Conservation (phyloP, 2,113 vertebrate genomes). For the Platysteira castanea region DNA sequence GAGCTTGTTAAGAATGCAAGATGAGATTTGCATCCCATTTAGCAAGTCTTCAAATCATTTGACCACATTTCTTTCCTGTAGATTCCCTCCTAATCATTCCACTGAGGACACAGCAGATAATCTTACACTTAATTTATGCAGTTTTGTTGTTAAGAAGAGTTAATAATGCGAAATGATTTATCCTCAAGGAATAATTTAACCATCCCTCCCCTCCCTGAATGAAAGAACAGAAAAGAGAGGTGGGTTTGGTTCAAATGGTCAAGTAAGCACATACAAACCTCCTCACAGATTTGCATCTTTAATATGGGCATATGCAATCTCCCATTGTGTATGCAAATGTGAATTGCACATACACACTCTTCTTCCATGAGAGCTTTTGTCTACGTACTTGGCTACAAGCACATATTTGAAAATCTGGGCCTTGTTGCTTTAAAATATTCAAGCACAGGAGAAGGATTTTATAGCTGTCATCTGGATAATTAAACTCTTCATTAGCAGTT, state of each 20-base stretch:
- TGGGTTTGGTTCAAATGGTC: not conserved
- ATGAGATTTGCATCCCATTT: constrained; percentile 35
- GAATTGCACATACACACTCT: not conserved
- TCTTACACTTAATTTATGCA: constrained; percentile 49
- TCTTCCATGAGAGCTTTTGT: not conserved
- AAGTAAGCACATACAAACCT: not conserved
- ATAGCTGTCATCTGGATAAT: constrained; percentile 52
- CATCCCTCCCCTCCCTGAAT: not conserved
- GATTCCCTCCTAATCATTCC: constrained; percentile 36
- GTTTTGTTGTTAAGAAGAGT: constrained; percentile 42
- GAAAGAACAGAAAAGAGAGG: not conserved
- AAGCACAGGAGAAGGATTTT: constrained; percentile 2
- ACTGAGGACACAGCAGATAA: constrained; percentile 12
- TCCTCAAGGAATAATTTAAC: constrained; percentile 29
- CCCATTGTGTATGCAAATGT: not conserved
- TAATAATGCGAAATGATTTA: constrained; percentile 23
- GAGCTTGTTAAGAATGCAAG: constrained; percentile 16
- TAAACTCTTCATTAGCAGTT: constrained; percentile 55
- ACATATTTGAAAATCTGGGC: not conserved
- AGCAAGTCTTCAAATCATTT: constrained; percentile 26
- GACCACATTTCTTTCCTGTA: constrained; percentile 26
- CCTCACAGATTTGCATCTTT: constrained; percentile 1
- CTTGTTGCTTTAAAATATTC: constrained; percentile 25
- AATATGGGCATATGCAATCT: not conserved
- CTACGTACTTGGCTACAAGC: not conserved